These are phyloP conservation scores for Chunga burmeisteri DNA, from an alignment of 2,113 vertebrate genomes.

Conservation along the genomic window DNA sequence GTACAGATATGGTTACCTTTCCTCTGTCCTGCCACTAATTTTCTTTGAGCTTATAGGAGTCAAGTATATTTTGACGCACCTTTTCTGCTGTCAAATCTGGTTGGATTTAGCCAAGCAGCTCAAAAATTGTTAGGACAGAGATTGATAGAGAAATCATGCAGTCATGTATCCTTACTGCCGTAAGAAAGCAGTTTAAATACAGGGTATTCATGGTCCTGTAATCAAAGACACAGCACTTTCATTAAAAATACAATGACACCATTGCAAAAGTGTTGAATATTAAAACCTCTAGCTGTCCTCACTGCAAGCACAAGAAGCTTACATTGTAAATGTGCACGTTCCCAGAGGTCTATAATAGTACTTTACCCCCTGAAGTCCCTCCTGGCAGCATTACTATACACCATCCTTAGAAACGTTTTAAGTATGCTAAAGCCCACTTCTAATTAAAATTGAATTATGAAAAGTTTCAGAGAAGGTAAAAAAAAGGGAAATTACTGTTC, in stretches of 20 bases:
- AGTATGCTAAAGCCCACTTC: background rate
- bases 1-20: background rate
- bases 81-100: background rate
- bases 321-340: background rate
- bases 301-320: background rate
- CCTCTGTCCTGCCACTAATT: background rate
- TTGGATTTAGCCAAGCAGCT: background rate
- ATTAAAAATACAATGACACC: constrained; percentile 1
- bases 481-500: background rate
- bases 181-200: background rate
- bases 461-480: background rate
- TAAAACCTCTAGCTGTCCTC: background rate
- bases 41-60: background rate
- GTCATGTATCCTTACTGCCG: background rate
- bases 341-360: background rate
- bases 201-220: background rate
- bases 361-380: background rate
- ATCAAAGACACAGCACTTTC: background rate
- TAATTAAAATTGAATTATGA: constrained; percentile 13
- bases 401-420: background rate
- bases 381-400: background rate
- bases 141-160: background rate
- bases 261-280: background rate
- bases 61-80: background rate
- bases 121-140: background rate